phyloP scores from a whole-genome alignment of 2,113 vertebrate genomes.

The Paradisaea rubra region DNA sequence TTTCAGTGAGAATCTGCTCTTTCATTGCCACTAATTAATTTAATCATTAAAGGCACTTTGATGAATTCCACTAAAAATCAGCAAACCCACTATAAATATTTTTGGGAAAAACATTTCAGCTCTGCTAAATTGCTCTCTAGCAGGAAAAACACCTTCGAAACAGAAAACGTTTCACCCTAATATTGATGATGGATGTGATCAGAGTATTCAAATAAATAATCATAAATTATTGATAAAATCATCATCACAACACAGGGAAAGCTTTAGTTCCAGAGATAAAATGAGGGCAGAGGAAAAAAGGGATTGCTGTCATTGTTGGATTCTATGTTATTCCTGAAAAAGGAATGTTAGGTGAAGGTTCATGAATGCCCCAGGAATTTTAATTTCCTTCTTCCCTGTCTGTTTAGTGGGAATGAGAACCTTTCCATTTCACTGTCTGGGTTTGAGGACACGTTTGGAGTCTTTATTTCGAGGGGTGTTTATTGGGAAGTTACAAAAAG shows the following conservation, averaged over 20 bases:
- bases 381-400: background rate
- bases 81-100: background rate
- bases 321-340: background rate
- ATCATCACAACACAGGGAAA: background rate
- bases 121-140: background rate
- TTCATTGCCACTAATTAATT: background rate
- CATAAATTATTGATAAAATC: slow-evolving; percentile 29
- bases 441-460: background rate
- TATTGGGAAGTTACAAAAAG: background rate
- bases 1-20: background rate
- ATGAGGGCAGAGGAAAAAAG: background rate
- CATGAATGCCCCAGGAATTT: background rate
- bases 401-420: background rate
- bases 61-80: background rate
- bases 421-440: background rate
- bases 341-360: slow-evolving; percentile 5
- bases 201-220: background rate
- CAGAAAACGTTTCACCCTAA: background rate
- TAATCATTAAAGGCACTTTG: background rate
- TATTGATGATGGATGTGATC: background rate
- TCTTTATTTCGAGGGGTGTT: background rate
- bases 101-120: background rate
- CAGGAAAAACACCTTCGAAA: background rate
- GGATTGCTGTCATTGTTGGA: background rate
- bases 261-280: background rate